Conservation (phyloP, 2,113 vertebrate species). For the Solea solea region DNA sequence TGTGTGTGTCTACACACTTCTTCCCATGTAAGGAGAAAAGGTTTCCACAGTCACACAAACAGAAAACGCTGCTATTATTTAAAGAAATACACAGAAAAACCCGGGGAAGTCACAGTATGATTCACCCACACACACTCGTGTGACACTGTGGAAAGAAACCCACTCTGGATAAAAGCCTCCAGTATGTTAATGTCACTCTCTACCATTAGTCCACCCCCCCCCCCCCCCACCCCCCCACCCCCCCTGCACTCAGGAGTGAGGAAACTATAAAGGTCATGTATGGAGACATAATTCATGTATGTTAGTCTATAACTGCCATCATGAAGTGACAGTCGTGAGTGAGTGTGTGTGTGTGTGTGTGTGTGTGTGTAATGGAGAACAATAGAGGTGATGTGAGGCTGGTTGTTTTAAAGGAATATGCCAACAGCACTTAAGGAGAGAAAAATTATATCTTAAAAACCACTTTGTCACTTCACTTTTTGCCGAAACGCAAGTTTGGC, state of each 20-base stretch:
- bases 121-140: constrained; percentile 50
- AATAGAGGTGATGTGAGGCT: too few relatives aligned
- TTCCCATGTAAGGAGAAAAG: constrained; percentile 42
- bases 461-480: too few relatives aligned
- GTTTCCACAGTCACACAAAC: not conserved
- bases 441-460: too few relatives aligned
- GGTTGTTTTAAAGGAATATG: too few relatives aligned
- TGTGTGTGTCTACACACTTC: not conserved
- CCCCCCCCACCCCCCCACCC: too few relatives aligned
- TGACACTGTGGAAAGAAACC: not conserved
- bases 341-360: too few relatives aligned
- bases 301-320: not conserved
- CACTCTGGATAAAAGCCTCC: constrained; percentile 42
- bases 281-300: not conserved
- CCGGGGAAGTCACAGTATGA: constrained; percentile 1
- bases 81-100: constrained; percentile 11
- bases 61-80: not conserved
- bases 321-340: not conserved
- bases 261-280: not conserved
- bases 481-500: too few relatives aligned
- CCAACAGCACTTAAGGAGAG: too few relatives aligned
- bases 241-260: constrained; percentile 1
- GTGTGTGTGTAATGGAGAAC: too few relatives aligned
- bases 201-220: constrained; percentile 28
- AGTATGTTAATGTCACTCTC: constrained; percentile 37